phyloP scores from a whole-genome alignment of 2,797 vertebrate genomes.

The Prionace glauca region DNA sequence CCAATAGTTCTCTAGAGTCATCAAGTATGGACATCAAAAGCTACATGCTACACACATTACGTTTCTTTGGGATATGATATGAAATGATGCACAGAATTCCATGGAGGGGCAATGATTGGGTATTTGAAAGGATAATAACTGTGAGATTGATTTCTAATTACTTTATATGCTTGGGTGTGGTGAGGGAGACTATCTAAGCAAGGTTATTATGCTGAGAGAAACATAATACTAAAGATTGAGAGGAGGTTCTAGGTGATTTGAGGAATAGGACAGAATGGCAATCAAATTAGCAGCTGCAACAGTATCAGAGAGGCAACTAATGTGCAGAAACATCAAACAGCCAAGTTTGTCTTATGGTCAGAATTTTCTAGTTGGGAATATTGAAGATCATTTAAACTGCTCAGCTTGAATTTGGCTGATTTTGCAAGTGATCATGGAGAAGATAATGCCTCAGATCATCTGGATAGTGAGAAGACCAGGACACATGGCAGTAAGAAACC shows the following conservation, averaged over 20 bases:
- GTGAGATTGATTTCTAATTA: neutral
- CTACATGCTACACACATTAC: too few relatives aligned
- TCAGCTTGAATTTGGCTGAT: neutral
- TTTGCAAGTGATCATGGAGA: neutral
- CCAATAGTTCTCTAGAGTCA: neutral
- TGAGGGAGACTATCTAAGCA: neutral
- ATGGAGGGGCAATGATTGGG: neutral
- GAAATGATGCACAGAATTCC: neutral
- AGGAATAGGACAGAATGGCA: neutral
- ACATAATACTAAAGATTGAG: too few relatives aligned
- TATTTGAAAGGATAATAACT: neutral
- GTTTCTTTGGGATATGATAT: neutral
- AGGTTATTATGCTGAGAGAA: neutral
- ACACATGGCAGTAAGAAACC: neutral
- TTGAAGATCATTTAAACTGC: neutral
- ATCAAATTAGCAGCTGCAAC: neutral
- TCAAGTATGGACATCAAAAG: neutral
- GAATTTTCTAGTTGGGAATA: neutral
- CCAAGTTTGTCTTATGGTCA: neutral
- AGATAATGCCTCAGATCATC: neutral
- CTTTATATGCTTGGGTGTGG: neutral
- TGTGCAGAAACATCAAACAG: neutral
- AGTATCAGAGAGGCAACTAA: neutral
- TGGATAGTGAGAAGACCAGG: neutral
- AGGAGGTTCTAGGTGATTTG: neutral